These are phyloP conservation scores for Heterotis niloticus DNA, from an alignment of 2,113 vertebrate species.

Conservation along the genomic window DNA sequence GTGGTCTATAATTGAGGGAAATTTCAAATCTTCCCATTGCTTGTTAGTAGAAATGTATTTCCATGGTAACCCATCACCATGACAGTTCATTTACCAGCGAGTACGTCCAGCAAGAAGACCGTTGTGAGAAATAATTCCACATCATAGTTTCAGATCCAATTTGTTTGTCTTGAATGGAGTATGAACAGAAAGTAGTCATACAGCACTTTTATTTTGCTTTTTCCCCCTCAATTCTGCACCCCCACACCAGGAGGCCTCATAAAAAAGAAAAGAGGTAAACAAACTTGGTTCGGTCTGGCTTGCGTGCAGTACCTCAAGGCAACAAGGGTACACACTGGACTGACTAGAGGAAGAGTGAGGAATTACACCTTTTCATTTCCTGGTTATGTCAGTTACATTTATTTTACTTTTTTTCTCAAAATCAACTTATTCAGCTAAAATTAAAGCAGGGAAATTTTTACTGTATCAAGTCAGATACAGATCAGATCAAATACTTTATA, in stretches of 20 bases:
- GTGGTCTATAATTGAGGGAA: background rate
- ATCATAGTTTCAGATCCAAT: background rate
- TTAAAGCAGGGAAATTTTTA: too few species aligned
- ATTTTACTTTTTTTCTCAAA: background rate
- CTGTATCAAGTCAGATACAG: too few species aligned
- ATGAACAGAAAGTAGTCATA: background rate
- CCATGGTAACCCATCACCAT: background rate
- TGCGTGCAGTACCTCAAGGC: conserved; percentile 30
- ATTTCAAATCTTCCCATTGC: background rate
- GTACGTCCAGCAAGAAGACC: background rate
- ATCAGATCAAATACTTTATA: too few species aligned
- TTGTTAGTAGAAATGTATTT: background rate
- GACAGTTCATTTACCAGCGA: background rate
- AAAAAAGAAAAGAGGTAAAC: conserved; percentile 51
- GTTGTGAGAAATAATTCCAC: conserved; percentile 2
- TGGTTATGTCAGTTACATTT: background rate
- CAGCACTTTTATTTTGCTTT: conserved; percentile 25
- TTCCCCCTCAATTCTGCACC: conserved; percentile 34
- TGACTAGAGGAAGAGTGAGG: background rate
- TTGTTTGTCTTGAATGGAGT: background rate
- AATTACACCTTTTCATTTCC: background rate
- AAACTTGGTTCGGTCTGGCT: conserved; percentile 54
- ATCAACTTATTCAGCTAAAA: too few species aligned
- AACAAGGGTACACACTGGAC: background rate
- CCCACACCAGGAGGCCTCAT: conserved; percentile 20